These are phyloP conservation scores for Zaprionus ghesquierei DNA, from an alignment of 1,140 invertebrate genomes.

Conservation along the genomic window DNA sequence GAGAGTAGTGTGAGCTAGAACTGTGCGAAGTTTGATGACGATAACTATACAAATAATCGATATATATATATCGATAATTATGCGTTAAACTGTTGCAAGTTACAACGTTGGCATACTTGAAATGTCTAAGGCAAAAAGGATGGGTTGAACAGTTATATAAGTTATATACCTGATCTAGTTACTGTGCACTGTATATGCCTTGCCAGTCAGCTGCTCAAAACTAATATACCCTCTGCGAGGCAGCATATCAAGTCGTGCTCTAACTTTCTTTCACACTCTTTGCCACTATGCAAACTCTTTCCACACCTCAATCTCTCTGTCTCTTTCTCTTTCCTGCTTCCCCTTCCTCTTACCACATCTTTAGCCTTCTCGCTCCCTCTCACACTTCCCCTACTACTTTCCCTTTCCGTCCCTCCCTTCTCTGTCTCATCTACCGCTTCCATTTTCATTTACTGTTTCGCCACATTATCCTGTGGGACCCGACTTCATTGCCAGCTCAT, in stretches of 20 bases:
- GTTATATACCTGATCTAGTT: too few relatives aligned
- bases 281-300: not conserved
- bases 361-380: not conserved
- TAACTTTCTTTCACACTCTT: not conserved
- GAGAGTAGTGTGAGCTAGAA: not conserved
- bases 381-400: not conserved
- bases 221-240: not conserved
- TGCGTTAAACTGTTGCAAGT: too few relatives aligned
- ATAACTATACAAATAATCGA: not conserved
- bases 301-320: not conserved
- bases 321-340: not conserved
- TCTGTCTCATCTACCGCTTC: not conserved
- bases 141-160: too few relatives aligned
- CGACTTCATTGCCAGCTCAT: constrained; percentile 27
- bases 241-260: too few relatives aligned
- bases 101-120: too few relatives aligned
- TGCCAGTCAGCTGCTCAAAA: not conserved
- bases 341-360: not conserved
- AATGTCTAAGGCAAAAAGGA: not conserved
- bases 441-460: constrained; percentile 36
- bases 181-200: not conserved
- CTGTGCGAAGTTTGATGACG: not conserved
- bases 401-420: not conserved
- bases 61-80: too few relatives aligned
- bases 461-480: constrained; percentile 27